A percentile compares a stretch with the other conserved stretches of the same genome.
Evolutionary conservation across 92 coral and sea anemone species (phyloP).

Genomic region (Actinostola sp.): DNA sequence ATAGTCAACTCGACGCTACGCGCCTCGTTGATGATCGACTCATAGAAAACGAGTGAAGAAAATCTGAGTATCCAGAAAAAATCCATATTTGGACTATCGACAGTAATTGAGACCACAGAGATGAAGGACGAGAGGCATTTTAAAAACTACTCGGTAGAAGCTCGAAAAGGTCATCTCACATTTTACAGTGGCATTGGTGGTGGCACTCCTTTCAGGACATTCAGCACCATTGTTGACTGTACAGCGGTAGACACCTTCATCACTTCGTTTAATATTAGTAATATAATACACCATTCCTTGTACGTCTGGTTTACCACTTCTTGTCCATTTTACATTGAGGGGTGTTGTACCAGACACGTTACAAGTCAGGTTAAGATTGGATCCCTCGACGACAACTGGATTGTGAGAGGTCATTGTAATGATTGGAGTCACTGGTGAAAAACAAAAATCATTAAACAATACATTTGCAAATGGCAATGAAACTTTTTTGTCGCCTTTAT

Average conservation of each 20-base stretch:
- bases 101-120: too few relatives aligned
- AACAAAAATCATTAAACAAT: too few relatives aligned
- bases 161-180: too few relatives aligned
- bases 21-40: too few relatives aligned
- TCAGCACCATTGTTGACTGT: constrained; percentile 52
- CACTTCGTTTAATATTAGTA: constrained; percentile 7
- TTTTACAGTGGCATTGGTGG: constrained; percentile 18
- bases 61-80: too few relatives aligned
- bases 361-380: constrained; percentile 3
- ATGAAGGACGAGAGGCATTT: too few relatives aligned
- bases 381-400: constrained; percentile 7
- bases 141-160: too few relatives aligned
- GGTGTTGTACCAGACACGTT: constrained; percentile 26
- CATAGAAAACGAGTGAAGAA: too few relatives aligned
- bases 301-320: neutral
- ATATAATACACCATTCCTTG: neutral
- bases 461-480: too few relatives aligned
- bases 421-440: neutral
- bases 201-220: constrained; percentile 30
- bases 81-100: too few relatives aligned
- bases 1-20: too few relatives aligned
- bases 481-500: too few relatives aligned
- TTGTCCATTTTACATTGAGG: neutral
- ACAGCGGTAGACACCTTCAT: constrained; percentile 50
- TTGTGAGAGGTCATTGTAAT: neutral